phyloP scores from a whole-genome alignment of 2,797 vertebrate genomes.

The Microcaecilia unicolor region DNA sequence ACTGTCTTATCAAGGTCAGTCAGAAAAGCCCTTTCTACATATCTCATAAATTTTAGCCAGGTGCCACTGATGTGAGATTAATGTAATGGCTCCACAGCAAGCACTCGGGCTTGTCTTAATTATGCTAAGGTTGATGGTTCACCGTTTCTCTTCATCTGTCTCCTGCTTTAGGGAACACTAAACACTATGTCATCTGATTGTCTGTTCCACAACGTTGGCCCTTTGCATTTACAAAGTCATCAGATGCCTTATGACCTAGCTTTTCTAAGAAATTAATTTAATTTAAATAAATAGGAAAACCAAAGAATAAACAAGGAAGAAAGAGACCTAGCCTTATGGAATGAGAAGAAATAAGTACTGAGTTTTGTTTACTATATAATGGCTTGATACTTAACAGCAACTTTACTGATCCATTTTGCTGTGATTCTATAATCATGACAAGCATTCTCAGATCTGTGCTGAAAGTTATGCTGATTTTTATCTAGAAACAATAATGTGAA shows the following conservation, averaged over 20 bases:
- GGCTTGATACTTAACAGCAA: too few relatives aligned
- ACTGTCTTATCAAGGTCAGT: slow-evolving; percentile 67
- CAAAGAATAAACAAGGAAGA: slow-evolving; percentile 28
- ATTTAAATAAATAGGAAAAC: slow-evolving; percentile 54
- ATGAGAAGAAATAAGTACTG: background rate
- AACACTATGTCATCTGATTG: slow-evolving; percentile 74
- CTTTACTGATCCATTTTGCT: too few relatives aligned
- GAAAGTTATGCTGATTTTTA: too few relatives aligned
- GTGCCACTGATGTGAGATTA: slow-evolving; percentile 72
- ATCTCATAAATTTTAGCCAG: slow-evolving; percentile 73
- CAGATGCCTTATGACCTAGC: slow-evolving; percentile 59
- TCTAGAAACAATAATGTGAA: too few relatives aligned
- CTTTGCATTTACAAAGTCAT: slow-evolving; percentile 72
- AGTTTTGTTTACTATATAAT: background rate
- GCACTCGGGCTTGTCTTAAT: slow-evolving; percentile 77
- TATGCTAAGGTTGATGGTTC: slow-evolving; percentile 73
- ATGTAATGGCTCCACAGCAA: slow-evolving; percentile 66
- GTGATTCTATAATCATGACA: too few relatives aligned
- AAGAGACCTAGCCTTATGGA: too few relatives aligned
- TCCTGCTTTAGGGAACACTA: slow-evolving; percentile 74
- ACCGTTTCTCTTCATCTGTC: slow-evolving; percentile 73
- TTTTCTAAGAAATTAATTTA: slow-evolving; percentile 66
- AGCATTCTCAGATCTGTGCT: too few relatives aligned
- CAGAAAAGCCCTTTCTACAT: slow-evolving; percentile 62
- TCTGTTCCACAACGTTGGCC: slow-evolving; percentile 70